These are phyloP conservation scores for Donacobius atricapilla DNA, from an alignment of 2,113 vertebrate genomes.

Conservation along the genomic window DNA sequence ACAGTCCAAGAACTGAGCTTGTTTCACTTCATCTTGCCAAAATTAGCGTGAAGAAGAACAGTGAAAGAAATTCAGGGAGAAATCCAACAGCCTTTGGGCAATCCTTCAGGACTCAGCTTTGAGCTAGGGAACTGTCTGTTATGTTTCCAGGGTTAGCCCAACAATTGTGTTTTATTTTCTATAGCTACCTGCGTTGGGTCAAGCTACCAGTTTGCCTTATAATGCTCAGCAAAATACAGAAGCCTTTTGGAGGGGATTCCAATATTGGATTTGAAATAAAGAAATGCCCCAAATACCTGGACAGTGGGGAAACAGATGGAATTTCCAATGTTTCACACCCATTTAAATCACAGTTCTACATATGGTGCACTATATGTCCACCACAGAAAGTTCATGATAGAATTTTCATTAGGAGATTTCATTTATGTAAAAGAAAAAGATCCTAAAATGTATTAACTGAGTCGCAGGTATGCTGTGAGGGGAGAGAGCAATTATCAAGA, in stretches of 20 bases:
- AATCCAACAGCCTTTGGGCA: background rate
- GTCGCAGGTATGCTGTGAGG: background rate
- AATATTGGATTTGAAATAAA: background rate
- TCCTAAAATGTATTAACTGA: background rate
- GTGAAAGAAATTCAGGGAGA: background rate
- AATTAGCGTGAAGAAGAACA: background rate
- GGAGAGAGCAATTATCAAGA: constrained; percentile 29
- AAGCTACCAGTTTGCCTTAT: background rate
- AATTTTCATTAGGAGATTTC: background rate
- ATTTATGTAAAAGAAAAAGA: background rate
- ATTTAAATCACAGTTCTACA: background rate
- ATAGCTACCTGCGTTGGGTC: background rate
- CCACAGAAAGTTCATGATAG: background rate
- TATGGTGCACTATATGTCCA: background rate
- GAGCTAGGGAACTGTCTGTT: background rate
- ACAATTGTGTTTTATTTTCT: background rate
- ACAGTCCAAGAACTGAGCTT: background rate
- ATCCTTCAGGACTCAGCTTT: background rate
- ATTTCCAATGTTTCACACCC: background rate
- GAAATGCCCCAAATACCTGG: background rate
- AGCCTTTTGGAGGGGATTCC: background rate
- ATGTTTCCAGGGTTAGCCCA: background rate
- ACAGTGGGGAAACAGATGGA: background rate
- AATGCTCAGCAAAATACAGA: background rate
- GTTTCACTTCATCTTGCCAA: background rate